Base-by-base conservation (phyloP, 92 coral and sea anemone species). In the Ricordea florida region DNA sequence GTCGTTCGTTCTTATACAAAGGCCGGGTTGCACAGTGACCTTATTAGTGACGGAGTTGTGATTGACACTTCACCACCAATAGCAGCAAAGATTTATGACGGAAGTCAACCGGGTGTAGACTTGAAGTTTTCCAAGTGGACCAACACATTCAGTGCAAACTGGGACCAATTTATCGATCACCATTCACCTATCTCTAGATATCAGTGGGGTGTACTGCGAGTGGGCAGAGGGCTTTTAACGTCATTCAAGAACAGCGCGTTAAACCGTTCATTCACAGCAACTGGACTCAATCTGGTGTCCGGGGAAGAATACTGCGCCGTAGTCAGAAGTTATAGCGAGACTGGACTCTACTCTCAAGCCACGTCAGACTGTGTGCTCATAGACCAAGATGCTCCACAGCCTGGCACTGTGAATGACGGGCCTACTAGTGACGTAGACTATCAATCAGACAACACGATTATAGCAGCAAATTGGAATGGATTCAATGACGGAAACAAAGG, bases 51-150 rank as follows among this genome's bases (percentile, higher is more conserved):
- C 43, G 98, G 98, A 14, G 96, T 93, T 13, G 34, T 83, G 13
- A 82, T 93, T 16, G 98, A 93, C 62, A 80, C 85, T 5, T 87
- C 92, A 5, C 48, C 90, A 4, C 98, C 98, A 1, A 51, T 58
- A 10, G 64, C 85, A 29, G 92, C 88, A 7, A 76, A 44, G 15
- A 74, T 91, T n/a, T 84, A 65, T 36, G 98, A 94, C 46, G 98
- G 98, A 6, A 48, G 58, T 10, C 76, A 57, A 42, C n/a, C n/a
- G n/a, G n/a, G n/a, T n/a, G n/a, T n/a, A n/a, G n/a, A n/a, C n/a
- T n/a, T n/a, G n/a, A n/a, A n/a, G n/a, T n/a, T n/a, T n/a, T n/a
- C 90, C 36, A 87, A 85, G 47, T 93, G 98, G 98, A 81, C 96
- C 5, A 85, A 71, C 64, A 73, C 92, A 7, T 90, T 81, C 40